Evolutionary conservation across 2,888 invertebrate species (phyloP).

Genomic region (Agonopterix alstromeriana): DNA sequence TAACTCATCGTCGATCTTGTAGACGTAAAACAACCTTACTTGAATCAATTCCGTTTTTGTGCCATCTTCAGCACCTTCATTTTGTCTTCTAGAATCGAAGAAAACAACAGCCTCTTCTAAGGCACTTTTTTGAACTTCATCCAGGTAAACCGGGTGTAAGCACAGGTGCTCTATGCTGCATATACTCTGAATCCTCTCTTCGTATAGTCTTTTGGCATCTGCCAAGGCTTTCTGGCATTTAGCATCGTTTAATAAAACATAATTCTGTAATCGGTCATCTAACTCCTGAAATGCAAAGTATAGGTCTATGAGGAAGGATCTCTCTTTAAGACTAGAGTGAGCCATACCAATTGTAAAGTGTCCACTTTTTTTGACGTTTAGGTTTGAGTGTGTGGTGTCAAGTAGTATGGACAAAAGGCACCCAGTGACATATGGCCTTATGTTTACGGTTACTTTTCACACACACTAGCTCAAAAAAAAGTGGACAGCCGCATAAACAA

Average conservation of each 20-base stretch:
- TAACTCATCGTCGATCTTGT: too few species aligned
- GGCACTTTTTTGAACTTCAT: conserved; percentile 12
- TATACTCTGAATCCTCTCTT: conserved; percentile 7
- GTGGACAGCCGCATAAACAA: too few species aligned
- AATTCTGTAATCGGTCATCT: conserved; percentile 15
- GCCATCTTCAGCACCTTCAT: conserved; percentile 4
- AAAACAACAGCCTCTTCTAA: conserved; percentile 5
- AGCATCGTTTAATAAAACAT: conserved; percentile 22
- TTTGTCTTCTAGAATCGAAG: conserved; percentile 11
- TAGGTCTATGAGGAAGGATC: too few species aligned
- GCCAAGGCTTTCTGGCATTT: conserved; percentile 19
- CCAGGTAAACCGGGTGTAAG: conserved; percentile 16
- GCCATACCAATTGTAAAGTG: too few species aligned
- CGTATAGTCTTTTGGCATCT: conserved; percentile 18
- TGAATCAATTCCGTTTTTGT: neutral
- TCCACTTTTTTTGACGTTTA: too few species aligned
- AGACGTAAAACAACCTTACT: too few species aligned
- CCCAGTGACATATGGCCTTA: too few species aligned
- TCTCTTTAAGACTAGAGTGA: too few species aligned
- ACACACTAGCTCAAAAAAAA: too few species aligned
- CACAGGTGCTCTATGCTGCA: conserved; percentile 10
- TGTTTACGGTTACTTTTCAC: too few species aligned
- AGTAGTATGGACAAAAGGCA: too few species aligned
- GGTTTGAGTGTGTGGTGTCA: too few species aligned
- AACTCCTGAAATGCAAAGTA: conserved; percentile 19